These are phyloP conservation scores for Brachymystax lenok DNA, from an alignment of 2,797 vertebrate genomes.

Conservation along the genomic window DNA sequence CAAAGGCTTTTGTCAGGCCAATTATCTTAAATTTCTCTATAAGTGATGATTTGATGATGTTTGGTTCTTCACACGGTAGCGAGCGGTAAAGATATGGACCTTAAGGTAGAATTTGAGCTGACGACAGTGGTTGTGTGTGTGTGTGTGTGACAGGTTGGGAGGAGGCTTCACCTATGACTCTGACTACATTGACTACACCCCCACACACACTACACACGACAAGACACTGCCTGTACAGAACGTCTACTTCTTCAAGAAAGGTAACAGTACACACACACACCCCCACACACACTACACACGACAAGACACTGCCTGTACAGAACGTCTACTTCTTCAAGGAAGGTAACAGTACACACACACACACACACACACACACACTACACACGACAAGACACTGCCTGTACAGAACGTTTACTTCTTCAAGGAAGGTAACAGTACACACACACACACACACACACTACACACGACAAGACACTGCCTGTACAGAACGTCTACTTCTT, in stretches of 20 bases:
- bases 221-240: constrained; percentile 83
- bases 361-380: constrained; percentile 2
- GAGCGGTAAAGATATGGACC: background rate
- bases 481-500: constrained; percentile 95
- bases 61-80: background rate
- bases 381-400: constrained; percentile 67
- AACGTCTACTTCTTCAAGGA: constrained; percentile 91
- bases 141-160: background rate
- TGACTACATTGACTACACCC: constrained; percentile 37
- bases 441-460: constrained; percentile 15
- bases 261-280: constrained; percentile 58
- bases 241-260: constrained; percentile 90
- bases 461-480: constrained; percentile 67
- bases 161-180: background rate
- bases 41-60: constrained; percentile 1
- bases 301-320: constrained; percentile 78
- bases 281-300: background rate
- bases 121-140: background rate
- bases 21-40: background rate
- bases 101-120: background rate
- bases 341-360: constrained; percentile 66
- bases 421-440: constrained; percentile 74
- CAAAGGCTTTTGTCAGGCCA: background rate
- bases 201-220: constrained; percentile 27
- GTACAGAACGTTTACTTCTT: constrained; percentile 95